phyloP scores from a whole-genome alignment of 2,113 vertebrate species.

The Scomber japonicus region DNA sequence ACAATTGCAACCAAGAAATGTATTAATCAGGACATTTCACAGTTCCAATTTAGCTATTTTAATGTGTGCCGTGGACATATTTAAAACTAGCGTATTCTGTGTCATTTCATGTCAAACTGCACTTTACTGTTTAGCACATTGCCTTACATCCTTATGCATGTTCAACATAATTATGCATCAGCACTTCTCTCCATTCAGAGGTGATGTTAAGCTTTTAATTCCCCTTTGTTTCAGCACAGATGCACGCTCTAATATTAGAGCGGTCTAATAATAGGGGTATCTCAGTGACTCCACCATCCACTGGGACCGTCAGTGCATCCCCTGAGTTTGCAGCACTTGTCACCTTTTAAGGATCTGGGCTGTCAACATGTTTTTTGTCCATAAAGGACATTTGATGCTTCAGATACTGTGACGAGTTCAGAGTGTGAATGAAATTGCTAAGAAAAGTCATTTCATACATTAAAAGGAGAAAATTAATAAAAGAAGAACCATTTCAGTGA shows the following conservation, averaged over 20 bases:
- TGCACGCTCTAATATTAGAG: conserved; percentile 55
- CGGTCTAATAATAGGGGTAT: conserved; percentile 55
- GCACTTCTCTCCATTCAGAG: conserved; percentile 30
- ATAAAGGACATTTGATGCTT: conserved; percentile 10
- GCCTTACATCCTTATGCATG: background rate
- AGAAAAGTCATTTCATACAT: conserved; percentile 11
- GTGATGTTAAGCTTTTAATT: conserved; percentile 58
- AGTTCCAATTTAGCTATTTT: too few species aligned
- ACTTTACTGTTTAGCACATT: background rate
- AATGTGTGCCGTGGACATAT: too few species aligned
- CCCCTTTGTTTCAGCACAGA: conserved; percentile 60
- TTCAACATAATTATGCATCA: conserved; percentile 33
- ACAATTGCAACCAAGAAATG: too few species aligned
- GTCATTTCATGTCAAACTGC: background rate
- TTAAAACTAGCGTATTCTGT: too few species aligned
- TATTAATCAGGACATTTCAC: too few species aligned
- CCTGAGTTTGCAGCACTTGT: conserved; percentile 36
- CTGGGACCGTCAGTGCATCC: conserved; percentile 25
- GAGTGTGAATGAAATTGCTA: background rate
- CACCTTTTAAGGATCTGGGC: conserved; percentile 16
- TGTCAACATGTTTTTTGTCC: conserved; percentile 45
- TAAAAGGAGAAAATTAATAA: background rate
- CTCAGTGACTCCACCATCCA: conserved; percentile 42
- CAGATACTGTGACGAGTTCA: background rate
- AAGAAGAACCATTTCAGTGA: background rate